Base-by-base conservation (phyloP, 2,113 vertebrate species). In the Mastomys coucha region DNA sequence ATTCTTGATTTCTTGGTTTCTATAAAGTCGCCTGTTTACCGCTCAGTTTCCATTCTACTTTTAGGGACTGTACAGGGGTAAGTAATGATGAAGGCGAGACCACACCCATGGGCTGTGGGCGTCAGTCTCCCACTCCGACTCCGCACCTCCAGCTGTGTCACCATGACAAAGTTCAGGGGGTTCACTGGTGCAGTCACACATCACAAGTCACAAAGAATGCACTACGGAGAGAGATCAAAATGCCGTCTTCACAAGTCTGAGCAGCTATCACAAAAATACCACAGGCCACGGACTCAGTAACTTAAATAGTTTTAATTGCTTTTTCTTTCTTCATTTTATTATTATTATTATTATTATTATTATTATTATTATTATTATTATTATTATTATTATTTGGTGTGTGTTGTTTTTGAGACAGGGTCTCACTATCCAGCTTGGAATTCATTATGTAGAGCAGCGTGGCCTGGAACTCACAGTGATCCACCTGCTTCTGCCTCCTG, bases 51-150 rank as follows among this genome's bases (percentile, higher is more conserved):
- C 49, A 65, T 39, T 33, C 65, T 49, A 28, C 65, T 5, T 53
- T 72, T 31, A 73, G 45, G 26, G 14, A 56, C 20, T 17, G 16
- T 3, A 19, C 16, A 6, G 26, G n/a, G 4, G 51, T 12, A 58
- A 14, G 22, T 31, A 67, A 26, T 0, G 0, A 51, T 2, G 53
- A 4, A 12, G 63, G 26, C 11, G 16, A 7, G 72, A 1, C 33
- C 11, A n/a, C 7, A 14, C 19, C 42, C 5, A 1, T n/a, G 33
- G 33, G 11, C 81, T 33, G 12, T 26, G 45, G 80, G n/a, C 5
- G 1, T 1, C 2, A 42, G 9, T 82, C 65, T 87, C 24, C 82
- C 16, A 5, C 0, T 24, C n/a, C 39, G 36, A 28, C 28, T 67
- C 26, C 22, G 6, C 13, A 33, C 12, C 39, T 28, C 26, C 42